Percentiles rank a stretch among this genome's conserved stretches.
These are phyloP conservation scores for Phylloscopus trochilus DNA, from an alignment of 2,113 vertebrate genomes.

Conservation along the genomic window DNA sequence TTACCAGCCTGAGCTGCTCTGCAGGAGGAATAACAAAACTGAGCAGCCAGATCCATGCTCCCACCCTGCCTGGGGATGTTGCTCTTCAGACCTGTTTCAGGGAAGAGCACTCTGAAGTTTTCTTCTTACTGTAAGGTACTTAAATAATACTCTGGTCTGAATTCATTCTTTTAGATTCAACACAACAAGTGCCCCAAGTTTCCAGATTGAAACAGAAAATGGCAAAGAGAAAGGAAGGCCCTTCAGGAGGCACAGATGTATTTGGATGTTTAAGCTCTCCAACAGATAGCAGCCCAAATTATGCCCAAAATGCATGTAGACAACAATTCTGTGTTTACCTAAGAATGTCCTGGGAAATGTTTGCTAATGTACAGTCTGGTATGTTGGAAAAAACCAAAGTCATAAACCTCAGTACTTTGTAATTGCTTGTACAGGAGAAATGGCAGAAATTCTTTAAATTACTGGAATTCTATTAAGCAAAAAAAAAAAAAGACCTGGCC, in stretches of 20 bases:
- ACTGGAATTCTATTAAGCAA: neutral
- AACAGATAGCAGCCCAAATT: neutral
- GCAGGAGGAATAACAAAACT: neutral
- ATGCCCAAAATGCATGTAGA: neutral
- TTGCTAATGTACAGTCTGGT: neutral
- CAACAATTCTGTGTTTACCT: neutral
- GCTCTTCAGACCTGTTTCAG: neutral
- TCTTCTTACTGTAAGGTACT: neutral
- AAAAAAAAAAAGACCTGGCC: neutral
- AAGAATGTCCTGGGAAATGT: neutral
- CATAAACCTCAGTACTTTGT: neutral
- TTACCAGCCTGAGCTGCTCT: neutral
- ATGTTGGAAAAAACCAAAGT: neutral
- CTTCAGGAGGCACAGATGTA: neutral
- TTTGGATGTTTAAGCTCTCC: neutral
- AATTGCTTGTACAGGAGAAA: neutral
- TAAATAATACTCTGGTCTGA: neutral
- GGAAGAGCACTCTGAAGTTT: neutral
- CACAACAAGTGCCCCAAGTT: neutral
- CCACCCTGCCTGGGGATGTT: neutral
- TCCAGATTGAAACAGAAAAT: neutral
- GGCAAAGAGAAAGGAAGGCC: neutral
- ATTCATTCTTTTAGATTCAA: neutral
- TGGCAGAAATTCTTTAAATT: neutral
- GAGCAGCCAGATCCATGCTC: neutral